Conservation (phyloP, 2,113 vertebrate species). For the Mesocricetus auratus region DNA sequence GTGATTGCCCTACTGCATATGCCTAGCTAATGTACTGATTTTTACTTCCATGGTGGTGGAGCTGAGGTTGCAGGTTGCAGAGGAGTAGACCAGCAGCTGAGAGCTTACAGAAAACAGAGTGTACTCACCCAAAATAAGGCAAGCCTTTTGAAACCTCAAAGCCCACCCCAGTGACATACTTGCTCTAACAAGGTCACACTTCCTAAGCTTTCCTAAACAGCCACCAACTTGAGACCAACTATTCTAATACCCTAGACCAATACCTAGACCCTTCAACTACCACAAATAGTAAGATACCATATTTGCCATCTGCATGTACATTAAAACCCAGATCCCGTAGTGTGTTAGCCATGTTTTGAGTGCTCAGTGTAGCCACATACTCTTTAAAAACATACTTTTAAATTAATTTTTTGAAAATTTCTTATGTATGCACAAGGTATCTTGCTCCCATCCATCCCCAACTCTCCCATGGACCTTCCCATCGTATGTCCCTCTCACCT, state of each 20-base stretch:
- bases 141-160: neutral
- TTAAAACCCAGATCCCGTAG: neutral
- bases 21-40: neutral
- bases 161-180: neutral
- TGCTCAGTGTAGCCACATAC: neutral
- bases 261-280: neutral
- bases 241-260: neutral
- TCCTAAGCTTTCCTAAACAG: neutral
- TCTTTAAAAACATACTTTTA: neutral
- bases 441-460: neutral
- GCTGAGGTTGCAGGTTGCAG: neutral
- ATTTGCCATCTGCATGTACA: neutral
- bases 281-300: neutral
- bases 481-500: neutral
- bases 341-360: neutral
- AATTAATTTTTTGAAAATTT: neutral
- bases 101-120: neutral
- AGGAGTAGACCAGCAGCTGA: neutral
- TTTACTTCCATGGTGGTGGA: neutral
- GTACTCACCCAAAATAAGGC: neutral
- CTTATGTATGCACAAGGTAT: no score
- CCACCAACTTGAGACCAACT: neutral
- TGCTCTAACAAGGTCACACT: neutral
- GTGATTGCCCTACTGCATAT: accelerated
- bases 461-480: neutral